These are phyloP conservation scores for Petrocephalus microphthalmus DNA, from an alignment of 2,113 vertebrate species.

Conservation along the genomic window DNA sequence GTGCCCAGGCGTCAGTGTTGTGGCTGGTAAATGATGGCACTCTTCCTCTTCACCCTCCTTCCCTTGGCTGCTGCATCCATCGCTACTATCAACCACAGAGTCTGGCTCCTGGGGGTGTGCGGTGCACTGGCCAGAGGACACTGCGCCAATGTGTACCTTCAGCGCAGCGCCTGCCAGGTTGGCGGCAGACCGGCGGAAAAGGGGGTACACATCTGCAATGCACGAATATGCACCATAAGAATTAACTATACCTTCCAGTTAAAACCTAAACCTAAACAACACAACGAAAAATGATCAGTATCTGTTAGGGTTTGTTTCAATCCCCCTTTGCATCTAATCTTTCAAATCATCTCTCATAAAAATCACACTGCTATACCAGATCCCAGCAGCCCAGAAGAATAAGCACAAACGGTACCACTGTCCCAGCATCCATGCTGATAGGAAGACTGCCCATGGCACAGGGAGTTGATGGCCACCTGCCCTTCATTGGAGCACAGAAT, in stretches of 20 bases:
- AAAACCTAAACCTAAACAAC: background rate
- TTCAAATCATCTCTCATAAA: background rate
- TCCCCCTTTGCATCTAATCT: background rate
- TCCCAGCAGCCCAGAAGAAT: background rate
- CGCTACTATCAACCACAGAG: background rate
- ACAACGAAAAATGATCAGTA: background rate
- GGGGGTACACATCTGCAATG: conserved; percentile 75
- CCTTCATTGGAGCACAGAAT: background rate
- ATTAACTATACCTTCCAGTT: background rate
- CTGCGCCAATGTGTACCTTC: conserved; percentile 63
- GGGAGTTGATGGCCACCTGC: background rate
- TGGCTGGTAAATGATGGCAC: background rate
- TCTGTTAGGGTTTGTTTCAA: background rate
- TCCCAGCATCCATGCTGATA: background rate
- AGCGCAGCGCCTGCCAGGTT: conserved; percentile 82
- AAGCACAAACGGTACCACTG: background rate
- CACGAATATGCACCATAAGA: background rate
- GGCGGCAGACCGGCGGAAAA: conserved; percentile 77
- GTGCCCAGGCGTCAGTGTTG: conserved; percentile 15
- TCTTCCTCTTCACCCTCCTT: conserved; percentile 34
- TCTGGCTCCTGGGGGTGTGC: conserved; percentile 13
- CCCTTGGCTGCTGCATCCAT: conserved; percentile 52
- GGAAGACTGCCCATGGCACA: background rate
- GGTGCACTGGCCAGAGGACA: conserved; percentile 38
- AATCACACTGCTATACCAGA: background rate